These are phyloP conservation scores for Rhodinocichla rosea DNA, from an alignment of 2,113 vertebrate species.

Conservation along the genomic window DNA sequence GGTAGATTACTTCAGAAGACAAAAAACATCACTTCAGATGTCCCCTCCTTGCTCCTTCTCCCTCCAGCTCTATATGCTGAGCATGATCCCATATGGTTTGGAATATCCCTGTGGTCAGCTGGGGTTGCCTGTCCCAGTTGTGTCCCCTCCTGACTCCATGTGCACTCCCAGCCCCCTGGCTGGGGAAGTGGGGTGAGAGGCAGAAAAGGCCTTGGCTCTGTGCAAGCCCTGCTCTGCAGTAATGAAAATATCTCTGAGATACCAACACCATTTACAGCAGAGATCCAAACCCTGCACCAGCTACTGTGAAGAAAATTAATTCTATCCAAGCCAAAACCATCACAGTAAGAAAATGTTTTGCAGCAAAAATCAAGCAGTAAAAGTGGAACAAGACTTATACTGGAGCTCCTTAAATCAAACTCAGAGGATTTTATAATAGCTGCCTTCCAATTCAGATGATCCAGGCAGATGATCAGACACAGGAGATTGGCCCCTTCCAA, in stretches of 20 bases:
- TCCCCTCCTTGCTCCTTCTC: not conserved
- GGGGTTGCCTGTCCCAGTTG: not conserved
- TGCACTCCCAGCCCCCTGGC: accelerated
- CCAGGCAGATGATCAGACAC: not conserved
- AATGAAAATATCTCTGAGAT: not conserved
- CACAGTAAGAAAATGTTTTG: not conserved
- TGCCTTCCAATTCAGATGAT: not conserved
- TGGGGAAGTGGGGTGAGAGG: not conserved
- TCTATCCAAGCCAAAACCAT: not conserved
- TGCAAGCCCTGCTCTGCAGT: not conserved
- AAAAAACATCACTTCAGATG: not conserved
- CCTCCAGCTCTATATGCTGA: not conserved
- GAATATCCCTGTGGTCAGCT: not conserved
- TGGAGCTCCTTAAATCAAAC: not conserved
- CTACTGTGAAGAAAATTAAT: not conserved
- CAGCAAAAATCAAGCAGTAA: not conserved
- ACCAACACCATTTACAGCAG: not conserved
- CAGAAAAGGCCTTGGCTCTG: not conserved
- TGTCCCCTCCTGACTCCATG: not conserved
- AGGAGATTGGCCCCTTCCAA: not conserved
- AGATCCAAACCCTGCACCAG: not conserved
- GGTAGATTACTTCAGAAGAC: accelerated
- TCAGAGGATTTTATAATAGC: not conserved
- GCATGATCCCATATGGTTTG: not conserved
- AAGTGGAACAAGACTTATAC: not conserved